Base-by-base conservation (phyloP, 2,113 vertebrate genomes). In the Chascanopsetta lugubris region DNA sequence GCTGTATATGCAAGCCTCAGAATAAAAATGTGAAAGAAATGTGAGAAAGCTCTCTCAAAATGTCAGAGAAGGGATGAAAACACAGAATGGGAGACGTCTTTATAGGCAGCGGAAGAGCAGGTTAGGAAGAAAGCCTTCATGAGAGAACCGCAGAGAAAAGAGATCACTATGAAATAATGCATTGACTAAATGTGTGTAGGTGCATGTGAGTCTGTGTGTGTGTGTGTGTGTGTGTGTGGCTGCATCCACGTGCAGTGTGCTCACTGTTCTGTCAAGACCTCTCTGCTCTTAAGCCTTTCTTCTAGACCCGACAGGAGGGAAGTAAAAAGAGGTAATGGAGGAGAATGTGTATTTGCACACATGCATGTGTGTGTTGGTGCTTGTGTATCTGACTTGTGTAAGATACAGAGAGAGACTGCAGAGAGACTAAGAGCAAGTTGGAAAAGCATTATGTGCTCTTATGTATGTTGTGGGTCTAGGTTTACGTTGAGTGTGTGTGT, bases 151-250 rank as follows among this genome's bases (percentile, higher is more conserved):
- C 43, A 67, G 38, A 56, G 68, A 83, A 69, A 68, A 70, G 61
- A 61, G 29, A 61, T 83, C 54, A 64, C 48, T 12, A 36, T 24
- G 48, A 73, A 74, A 76, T 62, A 56, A 79, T 54, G 34, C 32
- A 21, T 32, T 8, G 34, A 60, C 34, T 10, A 27, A 50, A 43
- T 49, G 36, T n/a, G 3, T n/a, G n/a, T n/a, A n/a, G n/a, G n/a
- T n/a, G n/a, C n/a, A 12, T 49, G 58, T 42, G 49, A 45, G 48
- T 61, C 30, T 58, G 50, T 25, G 11, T 46, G 42, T 27, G 10
- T 18, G 22, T 30, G 11, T 22, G 32, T 5, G 17, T n/a, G 34
- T 2, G 7, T 21, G 46, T 32, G 8, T 12, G 21, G 3, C 7
- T 10, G 3, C 11, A 3, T 48, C 7, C 18, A 32, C 24, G 20